Base-by-base conservation (phyloP, 2,113 vertebrate species). In the Paedocypris sp. region DNA sequence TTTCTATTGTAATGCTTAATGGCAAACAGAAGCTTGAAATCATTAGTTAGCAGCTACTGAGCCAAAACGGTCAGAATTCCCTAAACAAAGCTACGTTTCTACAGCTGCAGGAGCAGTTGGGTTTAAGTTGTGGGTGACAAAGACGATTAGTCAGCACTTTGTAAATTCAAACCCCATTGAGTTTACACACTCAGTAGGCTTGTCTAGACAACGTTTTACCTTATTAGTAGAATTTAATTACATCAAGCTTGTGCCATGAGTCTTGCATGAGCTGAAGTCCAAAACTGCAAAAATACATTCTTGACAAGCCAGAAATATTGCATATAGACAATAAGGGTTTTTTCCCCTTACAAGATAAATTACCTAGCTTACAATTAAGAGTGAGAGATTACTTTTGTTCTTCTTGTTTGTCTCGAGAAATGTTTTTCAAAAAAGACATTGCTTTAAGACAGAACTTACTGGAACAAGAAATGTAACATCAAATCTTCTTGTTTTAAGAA, bases 11-110 rank as follows among this genome's bases (percentile, higher is more conserved):
- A 9, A 36, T 22, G 33, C 50, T 1, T 53, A 15, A 5, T 36
- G 54, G 45, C 19, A 58, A 11, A n/a, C 29, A 50, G 5, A 43
- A 45, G 22, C 13, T 15, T 11, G 19, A 32, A 58, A 18, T 32
- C 6, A 36, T 45, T n/a, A n/a, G 18, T 47, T 16, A 15, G 5
- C 16, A 12, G 22, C 15, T 26, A n/a, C 13, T 28, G 38, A 29
- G 15, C 48, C 36, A 36, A 29, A 32, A 38, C n/a, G 4, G 2
- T 53, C 60, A 59, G 61, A 45, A 46, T 52, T 66, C 69, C 72
- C 75, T 51, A 70, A 22, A 41, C 26, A 48, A 54, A 38, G 67
- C 46, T 35, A 56, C 68, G 62, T 71, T 72, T 67, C 60, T 60
- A 45, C 25, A 65, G 59, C 29, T 5, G 20, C 11, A 59, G 43